Percentiles rank a stretch among this genome's conserved stretches.
phyloP scores from a whole-genome alignment of 2,888 invertebrate genomes.

The Polylopha cassiicola region DNA sequence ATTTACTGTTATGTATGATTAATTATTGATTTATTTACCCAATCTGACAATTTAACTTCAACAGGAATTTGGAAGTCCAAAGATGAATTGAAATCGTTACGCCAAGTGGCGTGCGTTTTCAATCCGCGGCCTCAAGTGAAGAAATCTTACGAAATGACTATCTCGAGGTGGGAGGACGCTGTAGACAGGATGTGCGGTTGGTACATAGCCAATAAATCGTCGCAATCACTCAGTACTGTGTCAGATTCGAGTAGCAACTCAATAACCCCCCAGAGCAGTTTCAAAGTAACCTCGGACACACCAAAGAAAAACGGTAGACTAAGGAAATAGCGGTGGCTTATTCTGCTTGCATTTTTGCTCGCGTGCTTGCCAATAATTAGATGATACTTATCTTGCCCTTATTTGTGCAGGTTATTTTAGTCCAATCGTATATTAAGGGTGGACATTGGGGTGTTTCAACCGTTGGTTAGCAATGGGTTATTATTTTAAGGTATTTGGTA shows the following conservation, averaged over 20 bases:
- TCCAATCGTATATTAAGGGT: too few relatives aligned
- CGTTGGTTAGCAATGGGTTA: too few relatives aligned
- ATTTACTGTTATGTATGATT: too few relatives aligned
- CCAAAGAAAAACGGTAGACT: conserved; percentile 39
- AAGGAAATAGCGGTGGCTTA: conserved; percentile 64
- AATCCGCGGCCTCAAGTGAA: conserved; percentile 59
- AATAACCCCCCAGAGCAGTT: conserved; percentile 40
- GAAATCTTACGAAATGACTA: conserved; percentile 48
- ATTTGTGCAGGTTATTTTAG: conserved; percentile 17
- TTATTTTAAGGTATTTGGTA: too few relatives aligned
- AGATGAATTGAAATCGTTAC: conserved; percentile 79
- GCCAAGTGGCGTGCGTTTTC: conserved; percentile 80
- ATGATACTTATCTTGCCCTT: conserved; percentile 44
- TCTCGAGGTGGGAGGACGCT: conserved; percentile 77
- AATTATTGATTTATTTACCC: too few relatives aligned
- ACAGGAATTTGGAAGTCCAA: conserved; percentile 85
- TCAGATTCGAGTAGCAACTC: conserved; percentile 40
- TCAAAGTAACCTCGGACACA: conserved; percentile 35
- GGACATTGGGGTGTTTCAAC: too few relatives aligned
- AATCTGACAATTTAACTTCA: too few relatives aligned
- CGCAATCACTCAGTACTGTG: conserved; percentile 29
- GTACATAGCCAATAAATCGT: conserved; percentile 51
- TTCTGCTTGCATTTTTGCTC: conserved; percentile 24
- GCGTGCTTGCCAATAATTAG: conserved; percentile 48
- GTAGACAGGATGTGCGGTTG: conserved; percentile 76